A percentile compares a stretch with the other conserved stretches of the same genome.
Evolutionary conservation across 2,797 vertebrate species (phyloP).

Genomic region (Poeciliopsis infans): DNA sequence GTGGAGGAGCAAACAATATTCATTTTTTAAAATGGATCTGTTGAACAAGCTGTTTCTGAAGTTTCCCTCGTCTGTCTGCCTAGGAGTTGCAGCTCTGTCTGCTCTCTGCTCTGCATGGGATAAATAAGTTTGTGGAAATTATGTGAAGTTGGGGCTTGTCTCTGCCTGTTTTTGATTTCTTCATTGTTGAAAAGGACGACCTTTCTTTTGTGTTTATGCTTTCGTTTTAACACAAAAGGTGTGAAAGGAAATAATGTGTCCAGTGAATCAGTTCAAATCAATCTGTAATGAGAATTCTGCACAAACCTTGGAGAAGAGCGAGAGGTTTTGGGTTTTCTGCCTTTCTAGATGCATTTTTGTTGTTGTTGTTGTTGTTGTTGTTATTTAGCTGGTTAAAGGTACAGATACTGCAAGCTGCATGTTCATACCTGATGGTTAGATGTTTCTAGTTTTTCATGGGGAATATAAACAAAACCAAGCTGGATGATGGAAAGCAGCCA

Average conservation of each 20-base stretch:
- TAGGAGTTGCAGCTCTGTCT: not conserved
- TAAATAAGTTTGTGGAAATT: not conserved
- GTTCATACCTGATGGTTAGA: not conserved
- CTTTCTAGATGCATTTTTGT: not conserved
- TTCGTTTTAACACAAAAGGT: not conserved
- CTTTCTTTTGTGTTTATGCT: not conserved
- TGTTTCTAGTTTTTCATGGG: not conserved
- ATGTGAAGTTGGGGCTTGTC: not conserved
- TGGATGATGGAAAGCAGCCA: conserved; percentile 3
- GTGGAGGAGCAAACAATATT: not conserved
- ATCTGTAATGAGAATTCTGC: not conserved
- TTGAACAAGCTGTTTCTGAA: not conserved
- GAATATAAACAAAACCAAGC: not conserved
- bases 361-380: no score
- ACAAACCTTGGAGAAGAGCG: not conserved
- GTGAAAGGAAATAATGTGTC: not conserved
- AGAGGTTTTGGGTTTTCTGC: not conserved
- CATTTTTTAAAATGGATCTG: not conserved
- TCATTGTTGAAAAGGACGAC: not conserved
- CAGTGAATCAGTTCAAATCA: not conserved
- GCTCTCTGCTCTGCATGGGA: not conserved
- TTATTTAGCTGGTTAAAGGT: not conserved
- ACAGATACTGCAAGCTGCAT: not conserved
- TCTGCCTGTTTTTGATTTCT: not conserved
- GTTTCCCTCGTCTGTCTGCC: not conserved